Conservation (phyloP, 2,797 vertebrate species). For the Corythornis leucogaster region DNA sequence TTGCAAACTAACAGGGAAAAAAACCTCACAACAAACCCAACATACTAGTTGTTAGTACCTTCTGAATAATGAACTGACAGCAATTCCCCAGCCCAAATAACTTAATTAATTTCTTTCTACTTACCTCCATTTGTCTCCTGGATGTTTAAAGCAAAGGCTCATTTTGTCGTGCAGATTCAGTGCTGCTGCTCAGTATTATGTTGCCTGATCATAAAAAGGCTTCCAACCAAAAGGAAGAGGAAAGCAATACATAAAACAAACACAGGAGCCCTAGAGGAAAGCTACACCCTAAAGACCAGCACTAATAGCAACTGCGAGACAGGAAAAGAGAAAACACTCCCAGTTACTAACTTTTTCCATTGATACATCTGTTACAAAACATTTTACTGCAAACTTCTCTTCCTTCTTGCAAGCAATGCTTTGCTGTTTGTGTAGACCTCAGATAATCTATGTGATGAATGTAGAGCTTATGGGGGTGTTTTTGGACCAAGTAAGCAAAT, state of each 20-base stretch:
- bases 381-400: constrained; percentile 8
- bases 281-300: constrained; percentile 46
- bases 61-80: not conserved
- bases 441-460: not conserved
- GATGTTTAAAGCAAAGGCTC: constrained; percentile 57
- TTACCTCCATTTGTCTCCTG: constrained; percentile 66
- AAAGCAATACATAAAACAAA: constrained; percentile 66
- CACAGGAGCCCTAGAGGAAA: constrained; percentile 69
- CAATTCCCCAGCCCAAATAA: not conserved
- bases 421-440: not conserved
- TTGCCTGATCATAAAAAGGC: constrained; percentile 49
- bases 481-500: not conserved
- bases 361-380: constrained; percentile 47
- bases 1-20: not conserved
- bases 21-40: not conserved
- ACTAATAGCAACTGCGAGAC: constrained; percentile 44
- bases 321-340: constrained; percentile 26
- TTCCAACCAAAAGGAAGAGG: constrained; percentile 49
- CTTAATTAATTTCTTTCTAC: constrained; percentile 6
- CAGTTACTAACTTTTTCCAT: constrained; percentile 65
- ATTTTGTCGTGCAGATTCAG: constrained; percentile 23
- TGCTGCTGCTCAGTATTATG: constrained; percentile 29
- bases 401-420: not conserved
- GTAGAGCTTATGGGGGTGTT: not conserved
- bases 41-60: not conserved